Evolutionary conservation across 2,797 vertebrate species (phyloP).

Genomic region (Platalea minor): DNA sequence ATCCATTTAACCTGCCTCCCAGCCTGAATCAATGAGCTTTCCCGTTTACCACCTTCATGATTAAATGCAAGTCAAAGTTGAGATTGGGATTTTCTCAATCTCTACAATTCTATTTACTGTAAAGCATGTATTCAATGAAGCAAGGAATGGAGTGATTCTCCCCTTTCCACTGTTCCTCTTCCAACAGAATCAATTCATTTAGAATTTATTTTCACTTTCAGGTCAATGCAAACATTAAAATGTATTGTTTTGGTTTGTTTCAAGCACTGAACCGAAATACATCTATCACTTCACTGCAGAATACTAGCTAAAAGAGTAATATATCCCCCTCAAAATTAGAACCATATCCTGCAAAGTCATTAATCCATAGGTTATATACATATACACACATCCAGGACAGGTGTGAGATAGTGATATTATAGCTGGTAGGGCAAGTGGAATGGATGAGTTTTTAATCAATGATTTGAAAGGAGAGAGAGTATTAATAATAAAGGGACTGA

Average conservation of each 20-base stretch:
- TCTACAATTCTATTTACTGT: background rate
- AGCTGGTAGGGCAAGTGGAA: background rate
- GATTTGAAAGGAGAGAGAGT: background rate
- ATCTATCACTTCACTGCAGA: background rate
- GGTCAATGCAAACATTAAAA: background rate
- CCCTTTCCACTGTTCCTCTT: background rate
- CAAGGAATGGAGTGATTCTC: background rate
- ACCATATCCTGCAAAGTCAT: background rate
- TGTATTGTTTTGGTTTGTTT: background rate
- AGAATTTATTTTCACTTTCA: background rate
- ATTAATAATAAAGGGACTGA: background rate
- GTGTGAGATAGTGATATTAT: background rate
- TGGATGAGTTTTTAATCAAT: background rate
- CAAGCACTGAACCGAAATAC: background rate
- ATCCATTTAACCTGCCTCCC: background rate
- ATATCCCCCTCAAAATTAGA: background rate
- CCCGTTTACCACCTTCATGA: background rate
- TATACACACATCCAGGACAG: background rate
- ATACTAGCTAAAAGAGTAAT: background rate
- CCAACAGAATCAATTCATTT: background rate
- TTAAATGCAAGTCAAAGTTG: background rate
- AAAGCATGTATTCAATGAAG: constrained; percentile 20
- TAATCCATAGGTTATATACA: background rate
- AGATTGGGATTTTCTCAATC: background rate
- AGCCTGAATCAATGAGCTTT: constrained; percentile 3